Evolutionary conservation across 2,888 invertebrate species (phyloP), one percentile per base, ranked within the genome.

Genomic region (Hydraecia micacea): DNA sequence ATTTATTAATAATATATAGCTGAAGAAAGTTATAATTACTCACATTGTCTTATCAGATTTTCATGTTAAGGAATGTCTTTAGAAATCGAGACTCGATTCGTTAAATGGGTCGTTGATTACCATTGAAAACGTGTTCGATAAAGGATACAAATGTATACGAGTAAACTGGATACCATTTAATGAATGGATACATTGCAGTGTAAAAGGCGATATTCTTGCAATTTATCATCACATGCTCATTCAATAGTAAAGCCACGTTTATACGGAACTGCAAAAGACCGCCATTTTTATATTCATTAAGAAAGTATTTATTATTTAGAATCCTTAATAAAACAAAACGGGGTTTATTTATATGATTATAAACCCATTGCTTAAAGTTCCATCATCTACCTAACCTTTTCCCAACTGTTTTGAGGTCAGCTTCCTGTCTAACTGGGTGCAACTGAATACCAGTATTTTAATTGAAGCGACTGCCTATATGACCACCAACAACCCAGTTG

Each of bases 1-100:
- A 36, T 55, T 21, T 81, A 85, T 85, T 58, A 49, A 77, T 39
- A 42, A 52, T 55, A 76, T 78, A 80, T 39, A 69, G 60, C 32
- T 36, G 11, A 65, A 65, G n/a, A 62, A 60, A 84, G 32, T 83
- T 36, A 69, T 69, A 60, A 84, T 70, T 79, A 60, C 52, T 66
- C n/a, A 52, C 28, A 70, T 36, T 60, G n/a, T 65, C 36, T 28
- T 62, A 36, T 25, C 55, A 13, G 21, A 62, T 46, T 18, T 39
- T 62, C 7, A 36, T 36, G 15, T 32, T 15, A 52, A 52, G 21
- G 3, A 65, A 39, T 32, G 25, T 81, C 25, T 74, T 46, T 2
- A 65, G 36, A 65, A 81, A 75, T 15, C 28, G 2, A 52, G 66
- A 76, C 15, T 28, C 0, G 7, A 52, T 42, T 66, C 25, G 36